Base-by-base conservation (phyloP, 1,140 invertebrate species). In the Diorhabda carinulata region DNA sequence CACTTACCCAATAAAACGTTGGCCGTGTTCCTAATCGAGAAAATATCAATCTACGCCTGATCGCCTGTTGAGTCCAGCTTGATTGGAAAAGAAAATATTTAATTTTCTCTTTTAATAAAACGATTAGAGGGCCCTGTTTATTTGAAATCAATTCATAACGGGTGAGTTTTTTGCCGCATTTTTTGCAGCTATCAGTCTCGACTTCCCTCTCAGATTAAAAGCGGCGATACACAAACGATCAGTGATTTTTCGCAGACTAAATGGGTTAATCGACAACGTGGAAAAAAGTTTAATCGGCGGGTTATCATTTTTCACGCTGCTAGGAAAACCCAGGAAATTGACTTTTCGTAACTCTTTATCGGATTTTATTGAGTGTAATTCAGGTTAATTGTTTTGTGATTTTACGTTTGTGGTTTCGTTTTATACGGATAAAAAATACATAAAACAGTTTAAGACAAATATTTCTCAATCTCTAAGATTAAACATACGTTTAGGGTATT, bases 71-170 rank as follows among this genome's bases (percentile, higher is more conserved):
- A 40, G 62, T 57, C 59, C 64, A 45, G 59, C 56, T 66, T 66
- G 69, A 70, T 70, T 70, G 64, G 43, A 65, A 65, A 65, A 65
- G 64, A 65, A 65, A 65, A 62, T 62, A 73, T 73, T 73, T 73
- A 68, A 70, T 71, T 73, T 72, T 59, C 57, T 66, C 62, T 75
- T 68, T 70, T 70, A 71, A 69, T 70, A 73, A 68, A 72, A 65
- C 67, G 73, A 74, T 75, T 69, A 73, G 72, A 72, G 73, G 70
- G 66, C 59, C 47, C 47, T 65, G 66, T 72, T 74, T 70, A 70
- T 74, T 74, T 62, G 68, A 60, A 69, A 72, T 72, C 63, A 72
- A 72, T 72, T 70, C 70, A 70, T 72, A 65, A 64, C 42, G 61
- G 68, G 64, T 42, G 47, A 52, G 65, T 68, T 71, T 70, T 71